Base-by-base conservation (phyloP, 2,113 vertebrate genomes). In the Chloropsis cyanopogon region DNA sequence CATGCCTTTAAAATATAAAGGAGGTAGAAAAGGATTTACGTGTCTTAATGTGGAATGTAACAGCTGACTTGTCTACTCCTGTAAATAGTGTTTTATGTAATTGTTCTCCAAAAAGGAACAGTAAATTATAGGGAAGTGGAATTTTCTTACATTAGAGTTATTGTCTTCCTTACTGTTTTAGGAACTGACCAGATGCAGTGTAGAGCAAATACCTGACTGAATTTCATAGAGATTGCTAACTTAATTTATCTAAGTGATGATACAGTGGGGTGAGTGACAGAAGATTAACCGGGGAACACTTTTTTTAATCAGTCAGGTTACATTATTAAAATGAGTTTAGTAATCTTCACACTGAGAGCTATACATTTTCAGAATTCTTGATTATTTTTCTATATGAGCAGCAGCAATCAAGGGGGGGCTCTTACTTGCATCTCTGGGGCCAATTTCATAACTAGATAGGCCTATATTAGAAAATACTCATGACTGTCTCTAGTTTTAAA, bases 241-340 rank as follows among this genome's bases (percentile, higher is more conserved):
- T 78, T 91, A 90, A 95, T 97, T 94, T 95, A 79, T 78, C n/a
- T 91, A 92, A 95, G 77, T 78, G 89, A 88, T 91, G 82, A 81
- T 81, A 39, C 31, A 63, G 47, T 59, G 33, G 50, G 10, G 4
- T 65, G 71, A 78, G 35, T 88, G 83, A 69, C 47, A 79, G 77
- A 83, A 71, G 94, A 93, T 97, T 95, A 96, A 75, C 24, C 21
- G 37, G 26, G 41, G 25, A 95, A 57, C 39, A 12, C 22, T 66
- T 76, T 85, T 56, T 57, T 73, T 61, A 33, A 71, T 88, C 69
- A 81, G 19, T 56, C 72, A 92, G 65, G 41, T 92, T 92, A 14
- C 41, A 75, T 91, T 86, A 92, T 82, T 92, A 83, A 81, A 96
- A 95, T 86, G 16, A 78, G 8, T 78, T 85, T 24, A 59, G 16